Percentiles rank a stretch among this genome's conserved stretches.
These are phyloP conservation scores for Pygoscelis adeliae DNA, from an alignment of 2,113 vertebrate genomes.

Conservation along the genomic window DNA sequence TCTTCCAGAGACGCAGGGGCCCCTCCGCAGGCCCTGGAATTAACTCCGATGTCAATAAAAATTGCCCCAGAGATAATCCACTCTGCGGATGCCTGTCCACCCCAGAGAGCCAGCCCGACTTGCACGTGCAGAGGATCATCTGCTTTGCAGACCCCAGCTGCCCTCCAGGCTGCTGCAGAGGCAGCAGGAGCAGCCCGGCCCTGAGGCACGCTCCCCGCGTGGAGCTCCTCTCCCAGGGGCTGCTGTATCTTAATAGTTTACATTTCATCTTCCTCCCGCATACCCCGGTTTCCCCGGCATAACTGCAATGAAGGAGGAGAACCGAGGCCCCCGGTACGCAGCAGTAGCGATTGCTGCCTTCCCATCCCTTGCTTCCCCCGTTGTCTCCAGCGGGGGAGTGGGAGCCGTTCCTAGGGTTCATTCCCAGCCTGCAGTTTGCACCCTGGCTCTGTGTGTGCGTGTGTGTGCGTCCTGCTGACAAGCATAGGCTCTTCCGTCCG, in stretches of 20 bases:
- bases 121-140: fast-evolving
- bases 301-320: background rate
- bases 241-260: background rate
- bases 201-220: fast-evolving
- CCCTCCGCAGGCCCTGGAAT: background rate
- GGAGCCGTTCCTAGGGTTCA: background rate
- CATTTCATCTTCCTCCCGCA: background rate
- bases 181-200: background rate
- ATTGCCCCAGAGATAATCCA: background rate
- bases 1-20: background rate
- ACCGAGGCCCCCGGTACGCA: fast-evolving
- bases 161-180: background rate
- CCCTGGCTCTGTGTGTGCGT: background rate
- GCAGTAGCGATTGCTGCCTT: fast-evolving
- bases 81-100: background rate
- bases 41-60: background rate
- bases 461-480: background rate
- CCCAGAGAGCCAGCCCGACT: background rate
- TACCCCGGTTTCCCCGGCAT: background rate
- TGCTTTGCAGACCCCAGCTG: background rate
- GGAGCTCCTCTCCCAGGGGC: background rate
- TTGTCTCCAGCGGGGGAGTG: too few species aligned
- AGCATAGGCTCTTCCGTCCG: background rate
- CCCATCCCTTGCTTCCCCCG: background rate
- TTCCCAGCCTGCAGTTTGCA: background rate